phyloP scores from a whole-genome alignment of 2,888 invertebrate species.

The Brachyptera risi region DNA sequence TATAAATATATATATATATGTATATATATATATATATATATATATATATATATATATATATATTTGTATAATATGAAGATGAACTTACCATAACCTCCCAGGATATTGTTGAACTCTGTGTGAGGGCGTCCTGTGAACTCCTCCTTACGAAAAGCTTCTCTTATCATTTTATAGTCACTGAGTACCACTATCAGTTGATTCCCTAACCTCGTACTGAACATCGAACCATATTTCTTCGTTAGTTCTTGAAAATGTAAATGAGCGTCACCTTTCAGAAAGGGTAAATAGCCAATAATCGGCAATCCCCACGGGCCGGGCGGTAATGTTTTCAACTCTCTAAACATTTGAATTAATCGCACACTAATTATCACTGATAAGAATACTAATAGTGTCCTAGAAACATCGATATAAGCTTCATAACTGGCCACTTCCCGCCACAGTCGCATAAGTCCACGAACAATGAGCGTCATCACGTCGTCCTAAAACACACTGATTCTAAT shows the following conservation, averaged over 20 bases:
- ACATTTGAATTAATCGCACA: slow-evolving; percentile 28
- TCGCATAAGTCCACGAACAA: slow-evolving; percentile 14
- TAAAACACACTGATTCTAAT: too few species aligned
- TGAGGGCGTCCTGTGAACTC: slow-evolving; percentile 86
- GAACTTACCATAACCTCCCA: slow-evolving; percentile 85
- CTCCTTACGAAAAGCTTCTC: slow-evolving; percentile 79
- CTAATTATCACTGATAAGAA: slow-evolving; percentile 30
- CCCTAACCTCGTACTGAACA: slow-evolving; percentile 78
- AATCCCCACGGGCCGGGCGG: slow-evolving; percentile 79
- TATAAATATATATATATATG: too few species aligned
- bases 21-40: too few species aligned
- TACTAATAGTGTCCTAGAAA: slow-evolving; percentile 30
- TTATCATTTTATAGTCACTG: slow-evolving; percentile 79
- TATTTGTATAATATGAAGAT: too few species aligned
- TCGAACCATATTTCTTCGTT: slow-evolving; percentile 71
- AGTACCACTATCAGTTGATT: slow-evolving; percentile 80
- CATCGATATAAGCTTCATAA: slow-evolving; percentile 25
- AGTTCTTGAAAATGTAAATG: slow-evolving; percentile 76
- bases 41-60: too few species aligned
- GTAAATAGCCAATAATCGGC: slow-evolving; percentile 75
- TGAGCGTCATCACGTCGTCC: slow-evolving; percentile 10
- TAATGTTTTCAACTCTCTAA: slow-evolving; percentile 38
- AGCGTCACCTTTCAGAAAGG: slow-evolving; percentile 70
- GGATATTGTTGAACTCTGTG: slow-evolving; percentile 78
- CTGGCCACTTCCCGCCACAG: slow-evolving; percentile 18